Percentiles rank a stretch among this genome's conserved stretches.
Evolutionary conservation across 2,888 invertebrate species (phyloP).

Genomic region (Chorisops tibialis): DNA sequence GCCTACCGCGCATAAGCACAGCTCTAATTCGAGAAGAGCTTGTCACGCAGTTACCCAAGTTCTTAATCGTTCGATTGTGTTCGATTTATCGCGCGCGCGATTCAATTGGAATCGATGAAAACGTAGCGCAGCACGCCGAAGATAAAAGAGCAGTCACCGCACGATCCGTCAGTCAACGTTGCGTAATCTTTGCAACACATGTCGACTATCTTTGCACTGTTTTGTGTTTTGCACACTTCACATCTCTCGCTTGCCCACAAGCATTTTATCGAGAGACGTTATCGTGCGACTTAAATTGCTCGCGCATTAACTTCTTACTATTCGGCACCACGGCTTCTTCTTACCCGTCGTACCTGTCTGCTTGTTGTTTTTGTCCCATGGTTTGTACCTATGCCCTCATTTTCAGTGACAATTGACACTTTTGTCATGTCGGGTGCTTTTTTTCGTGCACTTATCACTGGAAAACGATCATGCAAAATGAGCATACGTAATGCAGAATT

Average conservation of each 20-base stretch:
- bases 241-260: not conserved
- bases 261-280: not conserved
- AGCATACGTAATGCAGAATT: no score
- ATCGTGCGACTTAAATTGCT: conserved; percentile 8
- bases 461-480: no score
- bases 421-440: conserved; percentile 8
- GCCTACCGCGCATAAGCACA: not conserved
- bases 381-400: conserved; percentile 12
- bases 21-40: not conserved
- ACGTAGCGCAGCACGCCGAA: conserved; percentile 3
- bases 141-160: conserved; percentile 23
- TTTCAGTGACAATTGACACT: conserved; percentile 7
- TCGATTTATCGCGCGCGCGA: conserved; percentile 11
- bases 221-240: no score
- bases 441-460: not conserved
- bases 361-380: conserved; percentile 4
- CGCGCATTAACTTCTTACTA: conserved; percentile 8
- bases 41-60: conserved; percentile 13
- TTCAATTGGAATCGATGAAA: conserved; percentile 16
- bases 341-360: conserved; percentile 4
- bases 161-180: conserved; percentile 24
- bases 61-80: conserved; percentile 20
- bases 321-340: conserved; percentile 13
- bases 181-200: conserved; percentile 21
- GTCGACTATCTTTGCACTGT: conserved; percentile 16